Conservation (phyloP, 1,140 invertebrate species). For the Mactra quadrangularis region DNA sequence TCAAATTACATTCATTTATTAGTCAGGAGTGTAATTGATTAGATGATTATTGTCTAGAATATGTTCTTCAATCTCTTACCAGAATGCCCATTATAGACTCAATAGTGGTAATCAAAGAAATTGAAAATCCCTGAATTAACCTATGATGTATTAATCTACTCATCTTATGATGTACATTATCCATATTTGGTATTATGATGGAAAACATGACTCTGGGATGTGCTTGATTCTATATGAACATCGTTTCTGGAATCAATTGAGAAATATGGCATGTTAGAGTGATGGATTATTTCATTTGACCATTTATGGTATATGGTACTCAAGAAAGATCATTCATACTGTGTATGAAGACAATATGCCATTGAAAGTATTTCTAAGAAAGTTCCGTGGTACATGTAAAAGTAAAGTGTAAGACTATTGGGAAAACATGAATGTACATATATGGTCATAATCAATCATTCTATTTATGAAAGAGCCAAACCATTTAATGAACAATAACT, state of each 20-base stretch:
- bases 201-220: no score
- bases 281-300: not conserved
- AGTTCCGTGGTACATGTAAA: not conserved
- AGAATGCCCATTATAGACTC: not conserved
- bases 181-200: no score
- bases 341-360: conserved; percentile 1
- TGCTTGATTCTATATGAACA: no score
- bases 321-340: not conserved
- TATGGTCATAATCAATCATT: not conserved
- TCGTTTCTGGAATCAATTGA: not conserved
- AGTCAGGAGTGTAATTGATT: no score
- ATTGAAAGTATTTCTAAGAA: not conserved
- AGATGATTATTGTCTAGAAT: no score
- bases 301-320: not conserved
- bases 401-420: not conserved
- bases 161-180: no score
- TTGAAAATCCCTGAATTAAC: no score
- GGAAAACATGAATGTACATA: conserved; percentile 23
- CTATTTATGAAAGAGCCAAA: no score
- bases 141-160: no score
- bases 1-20: no score
- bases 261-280: not conserved
- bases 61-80: no score
- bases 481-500: no score
- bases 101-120: not conserved